Evolutionary conservation across 2,888 invertebrate genomes (phyloP).

Genomic region (Caenorhabditis wallacei): DNA sequence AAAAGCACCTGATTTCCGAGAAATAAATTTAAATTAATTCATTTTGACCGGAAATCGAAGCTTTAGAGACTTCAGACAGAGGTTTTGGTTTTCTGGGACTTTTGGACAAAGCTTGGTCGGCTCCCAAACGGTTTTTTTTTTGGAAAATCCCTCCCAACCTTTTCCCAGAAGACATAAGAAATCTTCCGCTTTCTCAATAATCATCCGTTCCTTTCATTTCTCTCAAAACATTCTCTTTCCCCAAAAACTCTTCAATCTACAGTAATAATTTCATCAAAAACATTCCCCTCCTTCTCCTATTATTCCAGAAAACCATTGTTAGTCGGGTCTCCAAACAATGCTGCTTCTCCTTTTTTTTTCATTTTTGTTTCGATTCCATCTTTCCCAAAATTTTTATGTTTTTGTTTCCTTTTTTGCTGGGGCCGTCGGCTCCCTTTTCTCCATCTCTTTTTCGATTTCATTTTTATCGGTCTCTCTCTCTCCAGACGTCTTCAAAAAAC

Average conservation of each 20-base stretch:
- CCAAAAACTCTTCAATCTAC: background rate
- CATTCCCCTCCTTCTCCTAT: background rate
- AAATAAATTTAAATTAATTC: too few relatives aligned
- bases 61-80: too few relatives aligned
- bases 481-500: constrained; percentile 9
- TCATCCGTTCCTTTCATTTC: too few relatives aligned
- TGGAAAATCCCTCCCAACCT: too few relatives aligned
- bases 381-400: constrained; percentile 33
- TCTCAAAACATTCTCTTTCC: too few relatives aligned
- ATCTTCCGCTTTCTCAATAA: background rate
- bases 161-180: too few relatives aligned
- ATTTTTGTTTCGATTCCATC: constrained; percentile 18
- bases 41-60: too few relatives aligned
- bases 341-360: background rate
- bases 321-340: constrained; percentile 26
- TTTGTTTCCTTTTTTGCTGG: constrained; percentile 28
- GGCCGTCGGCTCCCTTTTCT: background rate
- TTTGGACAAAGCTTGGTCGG: too few relatives aligned
- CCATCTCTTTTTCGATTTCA: constrained; percentile 36
- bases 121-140: too few relatives aligned
- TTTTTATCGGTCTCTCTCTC: constrained; percentile 34
- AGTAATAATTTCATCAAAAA: constrained; percentile 1
- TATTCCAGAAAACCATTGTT: background rate
- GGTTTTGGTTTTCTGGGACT: too few relatives aligned
- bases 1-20: too few relatives aligned